Conservation (phyloP, 2,113 vertebrate genomes). For the Rhabdornis inornatus region DNA sequence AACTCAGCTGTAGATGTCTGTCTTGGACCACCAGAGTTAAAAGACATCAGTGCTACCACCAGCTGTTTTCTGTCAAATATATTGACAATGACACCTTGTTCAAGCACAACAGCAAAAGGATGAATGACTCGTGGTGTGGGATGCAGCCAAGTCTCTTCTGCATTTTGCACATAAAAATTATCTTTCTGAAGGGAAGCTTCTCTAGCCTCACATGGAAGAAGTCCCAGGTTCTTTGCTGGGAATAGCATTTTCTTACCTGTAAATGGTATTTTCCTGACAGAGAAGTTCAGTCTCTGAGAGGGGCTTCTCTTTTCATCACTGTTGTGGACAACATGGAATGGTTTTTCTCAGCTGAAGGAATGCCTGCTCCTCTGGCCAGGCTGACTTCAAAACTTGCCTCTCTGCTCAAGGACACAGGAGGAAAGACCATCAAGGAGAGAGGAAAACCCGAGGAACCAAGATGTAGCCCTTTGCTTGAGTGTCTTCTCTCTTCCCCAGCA, state of each 20-base stretch:
- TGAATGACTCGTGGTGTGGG: background rate
- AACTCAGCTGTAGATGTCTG: background rate
- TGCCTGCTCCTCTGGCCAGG: background rate
- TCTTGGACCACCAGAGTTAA: background rate
- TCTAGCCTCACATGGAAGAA: background rate
- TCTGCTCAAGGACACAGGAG: background rate
- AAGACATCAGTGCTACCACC: background rate
- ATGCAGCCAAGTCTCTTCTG: background rate
- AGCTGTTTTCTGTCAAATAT: background rate
- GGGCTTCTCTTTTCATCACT: constrained; percentile 10
- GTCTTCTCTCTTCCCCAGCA: background rate
- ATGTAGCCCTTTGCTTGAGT: accelerated
- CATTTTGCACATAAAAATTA: background rate
- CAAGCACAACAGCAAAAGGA: background rate
- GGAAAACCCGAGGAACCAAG: background rate
- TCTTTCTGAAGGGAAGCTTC: background rate
- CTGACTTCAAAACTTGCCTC: background rate
- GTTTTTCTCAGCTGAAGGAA: background rate
- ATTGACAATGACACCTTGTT: background rate
- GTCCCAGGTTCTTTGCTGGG: background rate
- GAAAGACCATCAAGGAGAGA: background rate
- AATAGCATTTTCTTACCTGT: constrained; percentile 36
- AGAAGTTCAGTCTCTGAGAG: background rate
- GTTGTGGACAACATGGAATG: background rate
- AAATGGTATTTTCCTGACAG: background rate